phyloP scores from a whole-genome alignment of 2,797 vertebrate species.

The Hipposideros larvatus region DNA sequence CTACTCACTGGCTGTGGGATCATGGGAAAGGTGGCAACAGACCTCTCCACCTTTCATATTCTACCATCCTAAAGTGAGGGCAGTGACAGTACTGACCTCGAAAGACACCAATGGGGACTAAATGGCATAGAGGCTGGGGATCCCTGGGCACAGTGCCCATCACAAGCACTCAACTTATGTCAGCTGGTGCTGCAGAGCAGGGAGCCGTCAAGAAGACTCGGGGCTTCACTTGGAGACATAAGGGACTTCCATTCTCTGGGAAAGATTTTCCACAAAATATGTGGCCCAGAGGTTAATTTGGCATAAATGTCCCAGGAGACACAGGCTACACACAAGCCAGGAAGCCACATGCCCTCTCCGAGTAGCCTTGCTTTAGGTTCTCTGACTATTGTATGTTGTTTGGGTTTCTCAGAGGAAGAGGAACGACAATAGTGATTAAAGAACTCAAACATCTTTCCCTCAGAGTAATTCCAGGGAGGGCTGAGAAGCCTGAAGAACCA shows the following conservation, averaged over 20 bases:
- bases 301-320: neutral
- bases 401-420: neutral
- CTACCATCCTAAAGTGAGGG: neutral
- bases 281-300: neutral
- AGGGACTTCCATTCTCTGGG: neutral
- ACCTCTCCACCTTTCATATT: neutral
- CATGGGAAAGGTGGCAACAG: neutral
- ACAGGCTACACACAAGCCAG: neutral
- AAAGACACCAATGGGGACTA: neutral
- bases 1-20: neutral
- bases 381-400: neutral
- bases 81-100: fast-evolving
- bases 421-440: neutral
- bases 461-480: neutral
- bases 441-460: neutral
- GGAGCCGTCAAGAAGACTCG: neutral
- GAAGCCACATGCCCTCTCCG: fast-evolving
- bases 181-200: neutral
- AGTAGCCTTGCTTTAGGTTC: neutral
- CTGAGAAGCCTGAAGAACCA: neutral
- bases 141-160: neutral
- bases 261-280: neutral
- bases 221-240: neutral
- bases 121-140: neutral
- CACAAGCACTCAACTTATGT: fast-evolving